A percentile compares a stretch with the other conserved stretches of the same genome.
phyloP scores from a whole-genome alignment of 2,888 invertebrate species.

The Odontocerum albicorne region DNA sequence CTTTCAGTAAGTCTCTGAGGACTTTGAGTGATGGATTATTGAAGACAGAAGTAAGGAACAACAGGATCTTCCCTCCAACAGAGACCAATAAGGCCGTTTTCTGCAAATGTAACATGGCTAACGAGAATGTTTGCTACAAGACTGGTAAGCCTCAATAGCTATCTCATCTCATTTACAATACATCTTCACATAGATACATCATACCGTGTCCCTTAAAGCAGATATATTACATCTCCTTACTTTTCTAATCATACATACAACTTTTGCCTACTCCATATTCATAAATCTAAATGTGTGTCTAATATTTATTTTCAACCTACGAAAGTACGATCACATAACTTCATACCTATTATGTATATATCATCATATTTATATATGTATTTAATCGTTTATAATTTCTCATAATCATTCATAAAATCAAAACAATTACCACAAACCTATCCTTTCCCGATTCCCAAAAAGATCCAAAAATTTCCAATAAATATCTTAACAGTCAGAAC shows the following conservation, averaged over 20 bases:
- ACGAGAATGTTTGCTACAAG: conserved; percentile 29
- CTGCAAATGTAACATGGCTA: conserved; percentile 16
- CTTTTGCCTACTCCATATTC: too few species aligned
- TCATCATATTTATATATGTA: too few species aligned
- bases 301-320: too few species aligned
- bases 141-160: conserved; percentile 21
- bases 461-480: too few species aligned
- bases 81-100: conserved; percentile 9
- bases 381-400: too few species aligned
- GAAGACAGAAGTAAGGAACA: conserved; percentile 35
- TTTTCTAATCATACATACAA: neutral
- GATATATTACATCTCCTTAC: neutral
- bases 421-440: too few species aligned
- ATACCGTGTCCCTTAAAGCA: neutral
- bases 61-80: conserved; percentile 39
- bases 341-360: too few species aligned
- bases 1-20: conserved; percentile 37
- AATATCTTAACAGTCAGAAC: too few species aligned
- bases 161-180: neutral
- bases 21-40: conserved; percentile 39
- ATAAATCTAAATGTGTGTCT: too few species aligned
- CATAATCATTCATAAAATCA: too few species aligned
- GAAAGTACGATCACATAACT: too few species aligned
- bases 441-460: too few species aligned
- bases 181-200: neutral